Base-by-base conservation (phyloP, 2,888 invertebrate genomes). In the Drosophila borealis region DNA sequence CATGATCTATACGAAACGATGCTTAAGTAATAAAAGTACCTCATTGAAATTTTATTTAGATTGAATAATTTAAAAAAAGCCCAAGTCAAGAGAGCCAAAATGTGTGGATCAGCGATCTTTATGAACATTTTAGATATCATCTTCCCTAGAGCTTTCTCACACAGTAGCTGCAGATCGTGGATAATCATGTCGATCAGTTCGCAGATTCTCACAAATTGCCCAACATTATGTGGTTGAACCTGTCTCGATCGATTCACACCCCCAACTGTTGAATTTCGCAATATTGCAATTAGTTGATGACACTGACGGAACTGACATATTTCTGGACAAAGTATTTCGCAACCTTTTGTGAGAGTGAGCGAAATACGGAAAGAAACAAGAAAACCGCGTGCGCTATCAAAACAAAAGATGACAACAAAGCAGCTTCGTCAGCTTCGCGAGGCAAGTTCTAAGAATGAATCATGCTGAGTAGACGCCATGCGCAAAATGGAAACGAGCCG, bases 331-430 rank as follows among this genome's bases (percentile, higher is more conserved):
- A 64, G 54, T 71, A 67, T 74, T 73, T 65, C 70, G 44, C 37
- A 79, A 77, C 50, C 48, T 66, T 49, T 42, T 50, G 50, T n/a
- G 41, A 39, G 51, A 39, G 39, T 25, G 29, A 25, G 14, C 19
- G 4, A 44, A 39, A 17, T 14, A 17, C 11, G 34, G 25, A 55
- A 36, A 51, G 44, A 64, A 45, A 57, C 33, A 39, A 50, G 44
- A 59, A 74, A 66, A 74, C 70, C 70, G 69, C 74, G 54, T 42
- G 49, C 60, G 60, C 70, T 74, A 74, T 80, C 69, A 75, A 72
- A 80, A 78, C 72, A 81, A 72, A 71, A 75, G 81, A 80, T 80
- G 81, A 87, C 79, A 84, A 84, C 88, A 82, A 87, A 84, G 67
- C 71, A 75, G 74, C 74, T 62, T 73, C 74, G 74, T 75, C 78